Base-by-base conservation (phyloP, 2,888 invertebrate genomes). In the Plutella xylostella region DNA sequence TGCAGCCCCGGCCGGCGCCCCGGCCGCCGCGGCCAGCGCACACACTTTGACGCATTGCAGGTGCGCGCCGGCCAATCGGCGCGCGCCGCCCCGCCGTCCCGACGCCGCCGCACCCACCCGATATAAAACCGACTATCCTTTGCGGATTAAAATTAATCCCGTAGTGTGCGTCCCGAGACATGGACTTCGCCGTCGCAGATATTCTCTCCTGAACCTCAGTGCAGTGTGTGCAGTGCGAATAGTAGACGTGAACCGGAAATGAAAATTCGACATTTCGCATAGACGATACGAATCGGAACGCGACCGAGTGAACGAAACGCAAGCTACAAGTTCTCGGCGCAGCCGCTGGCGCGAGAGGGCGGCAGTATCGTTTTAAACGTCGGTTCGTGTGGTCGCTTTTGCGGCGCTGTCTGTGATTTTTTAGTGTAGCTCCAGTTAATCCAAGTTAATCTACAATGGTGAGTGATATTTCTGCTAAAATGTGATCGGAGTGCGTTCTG, bases 61-160 rank as follows among this genome's bases (percentile, higher is more conserved):
- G 91, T 92, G 89, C 89, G 88, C 87, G 85, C 74, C 85, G 86
- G 86, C 91, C 91, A 91, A 92, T 91, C 88, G 87, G 86, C 87
- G 87, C 85, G 86, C 87, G 83, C 80, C 79, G 87, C 85, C 86
- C 86, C 85, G 86, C 86, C 86, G 87, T 90, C 88, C 87, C 86
- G 86, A 89, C 87, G 18, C 89, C 87, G 88, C 87, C 88, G 88
- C 89, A 86, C 88, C 89, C 89, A 86, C 82, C 86, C 75, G 75
- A 86, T 88, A 87, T 87, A 87, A 87, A 88, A 87, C 85, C 84
- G 76, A 83, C 85, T 85, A 85, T 80, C 79, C 80, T 86, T 82
- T 87, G 85, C 86, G 55, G 72, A 79, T 78, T 83, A 79, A 87
- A 88, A 87, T 76, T 87, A 88, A 85, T 86, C 78, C 84, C 73